phyloP scores from a whole-genome alignment of 2,113 vertebrate genomes.

The Gallinago undulata region DNA sequence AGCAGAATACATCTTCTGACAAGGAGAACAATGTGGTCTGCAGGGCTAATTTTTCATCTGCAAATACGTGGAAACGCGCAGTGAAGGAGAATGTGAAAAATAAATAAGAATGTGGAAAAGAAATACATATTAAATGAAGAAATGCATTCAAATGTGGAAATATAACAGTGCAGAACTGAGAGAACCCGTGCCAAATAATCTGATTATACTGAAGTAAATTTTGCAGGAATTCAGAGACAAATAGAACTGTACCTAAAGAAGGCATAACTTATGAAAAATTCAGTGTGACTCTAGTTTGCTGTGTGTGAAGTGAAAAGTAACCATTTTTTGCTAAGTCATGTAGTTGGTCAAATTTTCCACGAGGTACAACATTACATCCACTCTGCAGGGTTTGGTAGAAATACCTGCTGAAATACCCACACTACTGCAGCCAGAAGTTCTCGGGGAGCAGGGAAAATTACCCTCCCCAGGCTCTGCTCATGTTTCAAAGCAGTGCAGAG shows the following conservation, averaged over 20 bases:
- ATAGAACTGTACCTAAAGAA: not conserved
- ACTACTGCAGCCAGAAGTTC: not conserved
- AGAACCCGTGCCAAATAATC: not conserved
- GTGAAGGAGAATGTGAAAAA: conserved; percentile 16
- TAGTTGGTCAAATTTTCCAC: not conserved
- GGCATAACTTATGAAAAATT: not conserved
- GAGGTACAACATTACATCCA: not conserved
- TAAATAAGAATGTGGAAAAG: not conserved
- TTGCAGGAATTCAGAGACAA: not conserved
- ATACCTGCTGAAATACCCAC: not conserved
- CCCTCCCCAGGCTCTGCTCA: not conserved
- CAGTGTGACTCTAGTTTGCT: not conserved
- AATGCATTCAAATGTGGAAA: not conserved
- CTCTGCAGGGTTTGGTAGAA: not conserved
- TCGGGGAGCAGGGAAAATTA: not conserved
- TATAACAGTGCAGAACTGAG: not conserved
- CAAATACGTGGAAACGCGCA: not conserved
- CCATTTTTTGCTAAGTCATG: not conserved
- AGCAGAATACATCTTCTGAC: not conserved
- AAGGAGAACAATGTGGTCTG: not conserved
- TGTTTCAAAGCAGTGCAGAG: not conserved
- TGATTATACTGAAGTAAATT: not conserved
- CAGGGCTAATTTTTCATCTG: not conserved
- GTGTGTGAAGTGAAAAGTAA: not conserved
- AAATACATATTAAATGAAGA: not conserved